Conservation (phyloP, 2,113 vertebrate species). For the Prietella phreatophila region DNA sequence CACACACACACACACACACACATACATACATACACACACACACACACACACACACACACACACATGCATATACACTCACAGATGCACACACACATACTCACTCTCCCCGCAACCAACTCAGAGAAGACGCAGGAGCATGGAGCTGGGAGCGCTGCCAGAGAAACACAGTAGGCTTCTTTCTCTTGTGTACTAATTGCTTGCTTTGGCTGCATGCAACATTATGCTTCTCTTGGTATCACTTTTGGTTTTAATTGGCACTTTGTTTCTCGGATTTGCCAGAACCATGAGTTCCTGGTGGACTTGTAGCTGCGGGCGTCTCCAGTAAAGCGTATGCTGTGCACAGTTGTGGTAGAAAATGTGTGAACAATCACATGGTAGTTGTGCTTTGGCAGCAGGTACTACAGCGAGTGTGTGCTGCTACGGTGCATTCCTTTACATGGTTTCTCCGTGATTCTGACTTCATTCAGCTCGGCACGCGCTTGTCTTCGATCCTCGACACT, state of each 20-base stretch:
- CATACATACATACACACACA: conserved; percentile 23
- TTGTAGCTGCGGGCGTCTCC: conserved; percentile 4
- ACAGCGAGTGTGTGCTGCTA: not conserved
- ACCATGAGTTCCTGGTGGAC: not conserved
- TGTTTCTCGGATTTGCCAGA: conserved; percentile 6
- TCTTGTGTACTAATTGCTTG: conserved; percentile 39
- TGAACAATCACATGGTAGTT: not conserved
- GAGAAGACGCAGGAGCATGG: conserved; percentile 47
- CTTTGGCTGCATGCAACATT: not conserved
- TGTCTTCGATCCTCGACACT: not conserved
- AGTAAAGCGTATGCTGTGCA: conserved; percentile 4
- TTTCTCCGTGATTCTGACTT: not conserved
- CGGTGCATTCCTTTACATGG: not conserved
- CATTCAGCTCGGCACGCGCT: not conserved
- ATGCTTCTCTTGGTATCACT: conserved; percentile 21
- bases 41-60: not conserved
- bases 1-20: conserved; percentile 11
- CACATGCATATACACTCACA: not conserved
- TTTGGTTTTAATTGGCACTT: conserved; percentile 36
- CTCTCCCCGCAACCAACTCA: conserved; percentile 18
- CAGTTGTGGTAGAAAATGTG: not conserved
- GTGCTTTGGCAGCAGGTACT: not conserved
- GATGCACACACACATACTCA: conserved; percentile 15
- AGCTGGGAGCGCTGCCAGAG: conserved; percentile 45
- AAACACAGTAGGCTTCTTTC: conserved; percentile 49